Percentiles rank a stretch among this genome's conserved stretches.
Evolutionary conservation across 2,888 invertebrate genomes (phyloP).

Genomic region (Agonopterix subpropinquella): DNA sequence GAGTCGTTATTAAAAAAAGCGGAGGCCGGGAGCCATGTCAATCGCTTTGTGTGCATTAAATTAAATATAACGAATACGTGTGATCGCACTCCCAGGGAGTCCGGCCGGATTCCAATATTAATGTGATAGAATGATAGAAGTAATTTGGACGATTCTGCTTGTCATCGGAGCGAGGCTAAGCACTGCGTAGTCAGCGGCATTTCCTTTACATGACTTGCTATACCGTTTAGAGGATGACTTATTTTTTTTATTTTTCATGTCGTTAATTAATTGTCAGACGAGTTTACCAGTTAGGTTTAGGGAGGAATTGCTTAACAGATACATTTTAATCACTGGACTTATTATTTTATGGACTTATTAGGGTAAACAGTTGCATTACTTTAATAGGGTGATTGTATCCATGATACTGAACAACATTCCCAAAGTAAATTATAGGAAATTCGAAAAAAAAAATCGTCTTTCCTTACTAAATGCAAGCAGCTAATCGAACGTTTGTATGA

Average conservation of each 20-base stretch:
- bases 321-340: no score
- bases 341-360: no score
- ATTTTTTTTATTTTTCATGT: not conserved
- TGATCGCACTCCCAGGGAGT: conserved; percentile 30
- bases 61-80: conserved; percentile 61
- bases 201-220: conserved; percentile 11
- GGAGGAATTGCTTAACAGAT: no score
- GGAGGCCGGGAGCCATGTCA: conserved; percentile 58
- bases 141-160: conserved; percentile 60
- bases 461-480: no score
- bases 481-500: no score
- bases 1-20: conserved; percentile 47
- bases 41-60: conserved; percentile 67
- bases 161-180: conserved; percentile 36
- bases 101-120: conserved; percentile 44
- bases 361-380: no score
- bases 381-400: no score
- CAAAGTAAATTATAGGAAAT: no score
- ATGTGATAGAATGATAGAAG: conserved; percentile 60
- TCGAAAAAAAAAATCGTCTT: no score
- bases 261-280: not conserved
- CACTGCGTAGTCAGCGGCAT: conserved; percentile 4
- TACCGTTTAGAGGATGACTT: conserved; percentile 4
- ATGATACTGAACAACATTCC: no score
- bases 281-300: no score